A percentile compares a stretch with the other conserved stretches of the same genome.
phyloP scores from a whole-genome alignment of 2,888 invertebrate genomes.

The Drosophila monieri region DNA sequence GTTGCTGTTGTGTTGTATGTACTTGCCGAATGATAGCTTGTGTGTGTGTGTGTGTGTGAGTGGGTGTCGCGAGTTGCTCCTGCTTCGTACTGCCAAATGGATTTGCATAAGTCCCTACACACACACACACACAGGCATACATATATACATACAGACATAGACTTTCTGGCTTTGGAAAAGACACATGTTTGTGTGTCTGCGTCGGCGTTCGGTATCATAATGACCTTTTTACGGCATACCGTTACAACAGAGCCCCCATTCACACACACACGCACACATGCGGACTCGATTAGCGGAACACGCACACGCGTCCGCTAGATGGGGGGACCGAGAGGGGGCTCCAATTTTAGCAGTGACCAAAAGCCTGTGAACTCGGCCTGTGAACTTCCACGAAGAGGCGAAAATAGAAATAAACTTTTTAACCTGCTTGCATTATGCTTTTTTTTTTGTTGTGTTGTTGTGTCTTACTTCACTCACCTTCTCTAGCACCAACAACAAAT shows the following conservation, averaged over 20 bases:
- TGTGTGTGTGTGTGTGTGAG: slow-evolving; percentile 23
- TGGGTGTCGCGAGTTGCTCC: slow-evolving; percentile 40
- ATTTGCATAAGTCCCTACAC: slow-evolving; percentile 62
- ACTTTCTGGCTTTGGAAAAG: slow-evolving; percentile 3
- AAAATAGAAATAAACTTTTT: slow-evolving; percentile 29
- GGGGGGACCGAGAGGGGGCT: slow-evolving; percentile 33
- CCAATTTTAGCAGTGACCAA: slow-evolving; percentile 70
- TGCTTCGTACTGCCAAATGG: slow-evolving; percentile 59
- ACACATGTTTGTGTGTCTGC: slow-evolving; percentile 33
- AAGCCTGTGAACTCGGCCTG: slow-evolving; percentile 29
- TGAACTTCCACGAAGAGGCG: slow-evolving; percentile 26
- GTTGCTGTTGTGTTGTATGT: slow-evolving; percentile 14
- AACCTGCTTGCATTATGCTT: slow-evolving; percentile 5
- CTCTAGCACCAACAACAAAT: slow-evolving; percentile 80
- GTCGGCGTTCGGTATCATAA: slow-evolving; percentile 60
- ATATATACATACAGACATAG: slow-evolving; percentile 14
- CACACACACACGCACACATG: slow-evolving; percentile 33
- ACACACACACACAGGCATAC: slow-evolving; percentile 19
- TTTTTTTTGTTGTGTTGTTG: background rate
- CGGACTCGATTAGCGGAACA: slow-evolving; percentile 1
- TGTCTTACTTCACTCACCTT: slow-evolving; percentile 67
- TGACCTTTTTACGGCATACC: slow-evolving; percentile 64
- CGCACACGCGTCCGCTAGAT: slow-evolving; percentile 16
- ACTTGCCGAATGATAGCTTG: slow-evolving; percentile 32
- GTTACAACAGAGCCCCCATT: slow-evolving; percentile 62